Evolutionary conservation across 2,113 vertebrate species (phyloP), one percentile per base, ranked within the genome.

Genomic region (Varanus komodoensis): DNA sequence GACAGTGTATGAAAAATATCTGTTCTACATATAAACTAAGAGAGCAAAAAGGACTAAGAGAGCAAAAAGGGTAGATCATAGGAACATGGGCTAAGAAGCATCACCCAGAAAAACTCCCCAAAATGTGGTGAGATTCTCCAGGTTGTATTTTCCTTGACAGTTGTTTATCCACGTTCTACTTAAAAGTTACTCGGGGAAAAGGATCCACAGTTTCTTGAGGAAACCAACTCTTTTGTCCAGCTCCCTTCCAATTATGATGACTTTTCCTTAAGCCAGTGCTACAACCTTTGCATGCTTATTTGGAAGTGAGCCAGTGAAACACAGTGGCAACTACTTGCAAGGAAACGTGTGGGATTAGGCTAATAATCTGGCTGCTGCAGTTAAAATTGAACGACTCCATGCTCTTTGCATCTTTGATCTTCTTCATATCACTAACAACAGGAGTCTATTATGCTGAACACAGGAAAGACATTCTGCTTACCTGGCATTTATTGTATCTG

Each of bases 1-100:
- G n/a, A 71, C 74, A 69, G 71, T 8, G n/a, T 79, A 79, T 19
- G 54, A 3, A 69, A 95, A 89, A 54, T 92, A 89, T 84, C 64
- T 67, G 69, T 21, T 38, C 25, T 91, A n/a, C 82, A 87, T 57
- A 27, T 77, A 92, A 94, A 93, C 86, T 79, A 85, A 87, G 90
- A 54, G 23, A 87, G 50, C 68, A 77, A 50, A 77, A 50, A 23
- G 86, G 57, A 93, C 86, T 79, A 85, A 87, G 90, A 54, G 23
- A 87, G 50, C 68, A 77, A 50, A 77, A 50, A 23, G 86, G 57
- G 87, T 50, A 29, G 68, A 85, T n/a, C 79, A 23, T 9, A 87
- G 25, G n/a, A 80, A 34, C 79, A 25, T 32, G 68, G 21, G 34
- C 34, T 83, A 25, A 29, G 27, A 68, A 12, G 74, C n/a, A 25